phyloP scores from a whole-genome alignment of 2,113 vertebrate species.

The Pachycephala philippinensis region DNA sequence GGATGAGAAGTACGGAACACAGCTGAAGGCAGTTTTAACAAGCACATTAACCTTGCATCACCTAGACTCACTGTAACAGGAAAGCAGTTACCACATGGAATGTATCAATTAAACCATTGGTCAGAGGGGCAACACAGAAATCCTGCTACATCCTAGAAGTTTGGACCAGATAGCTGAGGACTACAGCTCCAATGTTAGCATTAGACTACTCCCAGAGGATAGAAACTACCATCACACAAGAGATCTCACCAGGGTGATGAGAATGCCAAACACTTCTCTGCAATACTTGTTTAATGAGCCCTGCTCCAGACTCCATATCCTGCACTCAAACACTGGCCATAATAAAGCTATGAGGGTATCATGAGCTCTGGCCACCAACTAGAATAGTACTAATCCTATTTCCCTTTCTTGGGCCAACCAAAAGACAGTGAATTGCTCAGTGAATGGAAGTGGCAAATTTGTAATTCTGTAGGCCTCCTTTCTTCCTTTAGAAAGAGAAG shows the following conservation, averaged over 20 bases:
- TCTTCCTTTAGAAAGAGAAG: neutral
- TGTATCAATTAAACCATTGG: neutral
- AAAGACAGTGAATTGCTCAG: neutral
- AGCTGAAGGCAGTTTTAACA: constrained; percentile 24
- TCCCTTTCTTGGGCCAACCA: neutral
- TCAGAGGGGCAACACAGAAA: neutral
- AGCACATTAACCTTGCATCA: neutral
- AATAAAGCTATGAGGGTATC: neutral
- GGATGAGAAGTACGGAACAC: constrained; percentile 77
- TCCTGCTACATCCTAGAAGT: neutral
- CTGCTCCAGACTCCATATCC: neutral
- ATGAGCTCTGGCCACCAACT: neutral
- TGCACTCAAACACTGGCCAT: neutral
- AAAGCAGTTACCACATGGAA: neutral
- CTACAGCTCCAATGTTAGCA: neutral
- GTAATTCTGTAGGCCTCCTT: neutral
- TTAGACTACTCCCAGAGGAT: neutral
- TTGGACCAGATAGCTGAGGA: neutral
- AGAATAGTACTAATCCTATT: neutral
- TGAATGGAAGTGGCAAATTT: neutral
- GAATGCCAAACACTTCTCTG: neutral
- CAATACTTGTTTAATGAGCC: neutral
- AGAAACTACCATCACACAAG: neutral
- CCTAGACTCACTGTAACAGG: neutral
- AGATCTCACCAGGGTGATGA: neutral